Base-by-base conservation (phyloP, 2,888 invertebrate genomes). In the Phyllotreta striolata region DNA sequence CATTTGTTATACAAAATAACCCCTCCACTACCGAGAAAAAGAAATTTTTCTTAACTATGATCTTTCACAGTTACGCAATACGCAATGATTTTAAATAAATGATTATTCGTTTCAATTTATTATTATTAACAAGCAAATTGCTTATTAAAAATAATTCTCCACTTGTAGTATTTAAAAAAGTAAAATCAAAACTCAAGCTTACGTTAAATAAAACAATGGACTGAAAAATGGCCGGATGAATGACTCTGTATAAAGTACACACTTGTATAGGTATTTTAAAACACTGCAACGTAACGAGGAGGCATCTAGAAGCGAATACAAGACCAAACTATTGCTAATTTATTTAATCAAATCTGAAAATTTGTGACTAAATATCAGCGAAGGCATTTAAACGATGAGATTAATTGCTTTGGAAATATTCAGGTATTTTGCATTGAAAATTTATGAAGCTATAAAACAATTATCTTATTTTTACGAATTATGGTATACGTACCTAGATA, bases 261-360 rank as follows among this genome's bases (percentile, higher is more conserved):
- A 24, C 24, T 24, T 24, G 24, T 12, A n/a, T n/a, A 38, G 40
- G 51, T 51, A 59, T 51, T 12, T 59, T 41, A 34, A 51, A 43
- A 35, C 35, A 37, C 34, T 51, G 51, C 14, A 62, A 59, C 55
- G 55, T 60, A 62, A 57, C 49, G 41, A 59, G 12, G 35, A 51
- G 38, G n/a, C 35, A 43, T 34, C 55, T 61, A 62, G 37, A 49
- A 40, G 44, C 65, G 62, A 51, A 56, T 60, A 61, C 63, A 61
- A 55, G 40, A 65, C 57, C 54, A 41, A 55, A 24, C 44, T 38
- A 56, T 63, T 39, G 63, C 59, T 56, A 60, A 66, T 66, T 66
- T 66, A 66, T 66, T 63, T 57, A 63, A 63, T 61, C 63, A 63
- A 66, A 66, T 61, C 63, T 47, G 66, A 63, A 65, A 63, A 66